A percentile compares a stretch with the other conserved stretches of the same genome.
These are phyloP conservation scores for Tenthredo livida DNA, from an alignment of 2,888 invertebrate genomes.

Conservation along the genomic window DNA sequence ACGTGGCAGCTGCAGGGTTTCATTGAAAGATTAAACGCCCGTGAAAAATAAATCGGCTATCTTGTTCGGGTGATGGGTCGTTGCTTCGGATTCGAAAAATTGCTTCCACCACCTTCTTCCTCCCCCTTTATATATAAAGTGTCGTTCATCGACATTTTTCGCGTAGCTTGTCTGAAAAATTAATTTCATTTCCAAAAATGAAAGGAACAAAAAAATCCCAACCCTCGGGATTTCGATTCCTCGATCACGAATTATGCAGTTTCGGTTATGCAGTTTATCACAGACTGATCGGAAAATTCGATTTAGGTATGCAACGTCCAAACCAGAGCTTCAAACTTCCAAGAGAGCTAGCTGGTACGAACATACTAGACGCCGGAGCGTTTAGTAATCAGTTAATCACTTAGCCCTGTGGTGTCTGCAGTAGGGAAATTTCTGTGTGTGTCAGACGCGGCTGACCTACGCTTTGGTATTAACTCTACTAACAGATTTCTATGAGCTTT, in stretches of 20 bases:
- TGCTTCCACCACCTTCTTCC: background rate
- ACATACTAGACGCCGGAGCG: background rate
- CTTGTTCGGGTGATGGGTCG: conserved; percentile 34
- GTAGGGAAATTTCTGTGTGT: background rate
- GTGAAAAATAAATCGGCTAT: conserved; percentile 47
- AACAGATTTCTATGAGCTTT: background rate
- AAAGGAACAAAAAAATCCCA: background rate
- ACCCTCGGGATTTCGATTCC: background rate
- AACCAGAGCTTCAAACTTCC: background rate
- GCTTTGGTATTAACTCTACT: background rate
- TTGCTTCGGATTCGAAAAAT: conserved; percentile 24
- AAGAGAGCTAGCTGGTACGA: background rate
- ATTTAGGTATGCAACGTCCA: background rate
- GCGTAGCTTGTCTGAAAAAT: background rate
- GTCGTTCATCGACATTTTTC: background rate
- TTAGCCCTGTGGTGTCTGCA: background rate
- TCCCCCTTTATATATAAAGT: background rate
- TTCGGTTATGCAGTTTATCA: background rate
- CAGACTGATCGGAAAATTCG: background rate
- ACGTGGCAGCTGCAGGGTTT: background rate
- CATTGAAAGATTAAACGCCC: conserved; percentile 49
- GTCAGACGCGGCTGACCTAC: conserved; percentile 31
- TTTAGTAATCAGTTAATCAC: conserved; percentile 22
- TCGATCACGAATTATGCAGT: background rate
- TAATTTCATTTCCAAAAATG: too few species aligned